These are phyloP conservation scores for Aromia moschata DNA, from an alignment of 2,888 invertebrate species.

Conservation along the genomic window DNA sequence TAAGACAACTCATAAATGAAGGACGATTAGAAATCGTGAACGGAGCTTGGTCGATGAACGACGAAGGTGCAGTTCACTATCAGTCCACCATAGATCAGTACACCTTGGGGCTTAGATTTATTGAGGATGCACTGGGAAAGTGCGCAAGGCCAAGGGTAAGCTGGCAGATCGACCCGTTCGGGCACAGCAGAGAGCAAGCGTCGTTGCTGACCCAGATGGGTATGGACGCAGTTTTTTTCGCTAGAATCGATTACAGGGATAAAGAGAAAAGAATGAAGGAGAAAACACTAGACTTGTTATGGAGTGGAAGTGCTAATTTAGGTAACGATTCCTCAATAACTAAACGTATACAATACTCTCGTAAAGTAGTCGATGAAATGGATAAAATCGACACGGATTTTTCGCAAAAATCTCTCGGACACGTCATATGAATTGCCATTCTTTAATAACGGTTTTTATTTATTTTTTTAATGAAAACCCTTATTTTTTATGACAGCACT, in stretches of 20 bases:
- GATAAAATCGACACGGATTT: too few relatives aligned
- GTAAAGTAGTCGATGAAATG: too few relatives aligned
- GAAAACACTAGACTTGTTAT: conserved; percentile 49
- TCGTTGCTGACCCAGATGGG: conserved; percentile 72
- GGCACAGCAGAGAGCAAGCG: conserved; percentile 77
- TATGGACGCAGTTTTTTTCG: conserved; percentile 77
- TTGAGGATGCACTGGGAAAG: conserved; percentile 75
- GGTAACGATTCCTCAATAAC: too few relatives aligned
- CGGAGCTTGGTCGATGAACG: conserved; percentile 70
- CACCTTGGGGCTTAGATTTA: conserved; percentile 68
- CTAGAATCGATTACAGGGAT: conserved; percentile 74
- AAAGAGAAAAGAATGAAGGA: conserved; percentile 66
- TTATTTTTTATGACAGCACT: too few relatives aligned
- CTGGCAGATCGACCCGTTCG: conserved; percentile 90
- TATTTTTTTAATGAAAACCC: too few relatives aligned
- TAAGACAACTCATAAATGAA: conserved; percentile 68
- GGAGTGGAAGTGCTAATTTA: conserved; percentile 3
- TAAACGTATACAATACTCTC: too few relatives aligned
- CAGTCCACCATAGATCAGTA: conserved; percentile 76
- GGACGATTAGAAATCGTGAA: conserved; percentile 70
- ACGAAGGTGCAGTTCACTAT: conserved; percentile 74
- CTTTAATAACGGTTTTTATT: too few relatives aligned
- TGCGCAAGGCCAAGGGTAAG: conserved; percentile 79
- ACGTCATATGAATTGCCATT: too few relatives aligned
- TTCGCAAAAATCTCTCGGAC: too few relatives aligned